Evolutionary conservation across 1,140 invertebrate genomes (phyloP).

Genomic region (Lordiphosa clarofinis): DNA sequence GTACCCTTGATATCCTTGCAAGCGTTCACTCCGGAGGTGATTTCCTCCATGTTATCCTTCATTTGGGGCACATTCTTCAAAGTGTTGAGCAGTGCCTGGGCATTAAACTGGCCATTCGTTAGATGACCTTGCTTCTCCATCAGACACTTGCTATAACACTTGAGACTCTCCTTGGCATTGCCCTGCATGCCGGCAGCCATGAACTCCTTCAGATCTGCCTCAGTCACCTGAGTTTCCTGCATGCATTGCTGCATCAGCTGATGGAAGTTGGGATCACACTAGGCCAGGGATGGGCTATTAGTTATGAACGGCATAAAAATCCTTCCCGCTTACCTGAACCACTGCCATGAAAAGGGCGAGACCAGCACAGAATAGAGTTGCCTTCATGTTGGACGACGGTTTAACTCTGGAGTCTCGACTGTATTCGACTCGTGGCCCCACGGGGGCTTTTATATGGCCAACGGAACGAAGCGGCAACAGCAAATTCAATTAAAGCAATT

Average conservation of each 20-base stretch:
- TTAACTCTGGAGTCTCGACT: slow-evolving; percentile 17
- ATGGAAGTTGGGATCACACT: slow-evolving; percentile 52
- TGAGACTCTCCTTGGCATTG: slow-evolving; percentile 49
- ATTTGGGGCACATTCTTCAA: slow-evolving; percentile 50
- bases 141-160: slow-evolving; percentile 65
- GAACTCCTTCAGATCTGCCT: slow-evolving; percentile 55
- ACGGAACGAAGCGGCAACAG: background rate
- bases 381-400: slow-evolving; percentile 37
- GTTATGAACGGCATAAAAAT: no score
- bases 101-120: slow-evolving; percentile 58
- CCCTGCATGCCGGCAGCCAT: slow-evolving; percentile 48
- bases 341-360: slow-evolving; percentile 33
- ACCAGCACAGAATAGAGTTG: slow-evolving; percentile 34
- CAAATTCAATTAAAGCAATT: slow-evolving; percentile 62
- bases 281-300: background rate
- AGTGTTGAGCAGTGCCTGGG: slow-evolving; percentile 38
- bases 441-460: slow-evolving; percentile 43
- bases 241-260: slow-evolving; percentile 64
- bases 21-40: slow-evolving; percentile 48
- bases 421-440: slow-evolving; percentile 9
- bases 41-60: slow-evolving; percentile 50
- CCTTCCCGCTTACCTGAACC: slow-evolving; percentile 41
- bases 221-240: slow-evolving; percentile 48
- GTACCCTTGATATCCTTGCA: slow-evolving; percentile 61
- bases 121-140: slow-evolving; percentile 68